These are phyloP conservation scores for Luehdorfia chinensis DNA, from an alignment of 1,140 invertebrate species.

Conservation along the genomic window DNA sequence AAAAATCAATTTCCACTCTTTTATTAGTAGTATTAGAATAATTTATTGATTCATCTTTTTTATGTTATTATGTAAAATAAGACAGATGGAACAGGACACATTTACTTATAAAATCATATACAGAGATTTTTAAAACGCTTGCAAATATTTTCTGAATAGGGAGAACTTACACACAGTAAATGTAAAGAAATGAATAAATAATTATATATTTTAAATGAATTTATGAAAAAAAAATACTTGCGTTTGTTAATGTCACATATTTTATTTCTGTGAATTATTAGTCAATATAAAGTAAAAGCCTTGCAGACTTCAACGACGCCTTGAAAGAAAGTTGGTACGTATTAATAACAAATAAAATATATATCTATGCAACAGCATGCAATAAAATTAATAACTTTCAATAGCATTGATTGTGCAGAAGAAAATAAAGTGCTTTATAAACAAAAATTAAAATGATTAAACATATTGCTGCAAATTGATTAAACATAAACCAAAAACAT, in stretches of 20 bases:
- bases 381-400: constrained; percentile 69
- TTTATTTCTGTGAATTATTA: constrained; percentile 22
- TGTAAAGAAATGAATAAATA: no score
- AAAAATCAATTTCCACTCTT: no score
- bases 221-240: constrained; percentile 4
- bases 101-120: no score
- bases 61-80: no score
- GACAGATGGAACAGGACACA: no score
- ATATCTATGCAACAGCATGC: constrained; percentile 64
- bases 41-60: no score
- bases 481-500: neutral
- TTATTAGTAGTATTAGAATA: no score
- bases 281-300: constrained; percentile 19
- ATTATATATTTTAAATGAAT: no score
- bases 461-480: neutral
- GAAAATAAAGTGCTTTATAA: constrained; percentile 41
- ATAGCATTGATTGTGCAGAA: constrained; percentile 48
- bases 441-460: constrained; percentile 2
- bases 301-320: constrained; percentile 13
- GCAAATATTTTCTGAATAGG: no score
- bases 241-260: neutral
- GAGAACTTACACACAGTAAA: no score
- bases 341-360: constrained; percentile 51
- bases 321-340: constrained; percentile 15
- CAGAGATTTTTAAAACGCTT: no score